phyloP scores from a whole-genome alignment of 2,113 vertebrate species.

The Callipepla californica region DNA sequence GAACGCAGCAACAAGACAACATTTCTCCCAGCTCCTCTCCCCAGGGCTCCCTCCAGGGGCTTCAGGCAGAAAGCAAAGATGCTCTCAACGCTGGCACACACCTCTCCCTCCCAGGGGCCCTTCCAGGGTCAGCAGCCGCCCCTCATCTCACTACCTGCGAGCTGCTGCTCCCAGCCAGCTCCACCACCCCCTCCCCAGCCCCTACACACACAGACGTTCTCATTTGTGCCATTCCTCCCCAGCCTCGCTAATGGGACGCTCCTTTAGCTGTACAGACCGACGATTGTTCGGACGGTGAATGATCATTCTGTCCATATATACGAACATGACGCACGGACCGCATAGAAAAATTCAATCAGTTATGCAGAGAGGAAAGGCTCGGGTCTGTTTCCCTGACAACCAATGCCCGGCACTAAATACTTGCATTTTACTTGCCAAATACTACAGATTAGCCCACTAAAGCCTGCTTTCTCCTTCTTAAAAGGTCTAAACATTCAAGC shows the following conservation, averaged over 20 bases:
- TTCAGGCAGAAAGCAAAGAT: slow-evolving; percentile 19
- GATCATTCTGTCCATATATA: slow-evolving; percentile 71
- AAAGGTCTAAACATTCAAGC: slow-evolving; percentile 79
- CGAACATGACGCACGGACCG: slow-evolving; percentile 72
- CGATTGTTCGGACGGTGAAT: slow-evolving; percentile 61
- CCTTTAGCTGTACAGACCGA: slow-evolving; percentile 24
- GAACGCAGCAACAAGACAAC: slow-evolving; percentile 55
- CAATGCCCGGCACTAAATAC: slow-evolving; percentile 80
- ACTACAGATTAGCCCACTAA: slow-evolving; percentile 75
- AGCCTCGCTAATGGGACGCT: background rate
- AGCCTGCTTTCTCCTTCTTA: slow-evolving; percentile 74
- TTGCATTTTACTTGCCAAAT: slow-evolving; percentile 81
- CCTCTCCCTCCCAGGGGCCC: background rate
- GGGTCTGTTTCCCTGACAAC: slow-evolving; percentile 87
- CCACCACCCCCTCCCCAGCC: background rate
- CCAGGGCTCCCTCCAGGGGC: background rate
- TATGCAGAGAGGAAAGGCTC: slow-evolving; percentile 74
- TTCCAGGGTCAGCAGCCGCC: background rate
- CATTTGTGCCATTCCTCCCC: background rate
- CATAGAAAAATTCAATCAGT: slow-evolving; percentile 80
- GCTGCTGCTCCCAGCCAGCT: background rate
- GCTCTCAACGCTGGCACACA: slow-evolving; percentile 33
- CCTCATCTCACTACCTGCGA: background rate
- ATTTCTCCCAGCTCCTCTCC: slow-evolving; percentile 10
- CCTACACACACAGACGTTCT: background rate